Evolutionary conservation across 2,797 vertebrate genomes (phyloP).

Genomic region (Chrysolophus pictus): DNA sequence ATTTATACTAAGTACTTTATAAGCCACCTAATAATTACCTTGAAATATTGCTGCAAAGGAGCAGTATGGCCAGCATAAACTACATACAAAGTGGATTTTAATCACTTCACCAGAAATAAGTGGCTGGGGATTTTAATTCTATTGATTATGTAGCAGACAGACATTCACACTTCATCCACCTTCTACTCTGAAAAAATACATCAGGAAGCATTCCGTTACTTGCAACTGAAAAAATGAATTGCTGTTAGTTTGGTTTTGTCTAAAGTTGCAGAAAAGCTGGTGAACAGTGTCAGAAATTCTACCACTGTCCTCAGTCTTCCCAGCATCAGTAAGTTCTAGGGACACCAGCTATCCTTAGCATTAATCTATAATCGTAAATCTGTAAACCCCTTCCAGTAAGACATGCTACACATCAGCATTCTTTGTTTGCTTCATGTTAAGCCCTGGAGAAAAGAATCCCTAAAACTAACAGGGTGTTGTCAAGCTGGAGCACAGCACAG

Average conservation of each 20-base stretch:
- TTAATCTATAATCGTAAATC: not conserved
- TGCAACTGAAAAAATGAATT: not conserved
- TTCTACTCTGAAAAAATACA: not conserved
- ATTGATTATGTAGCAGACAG: conserved; percentile 34
- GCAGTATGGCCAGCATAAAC: not conserved
- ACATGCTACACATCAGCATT: not conserved
- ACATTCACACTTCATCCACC: conserved; percentile 24
- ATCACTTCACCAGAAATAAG: conserved; percentile 55
- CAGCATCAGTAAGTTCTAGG: not conserved
- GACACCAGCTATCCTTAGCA: not conserved
- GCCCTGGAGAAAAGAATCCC: not conserved
- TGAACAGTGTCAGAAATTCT: not conserved
- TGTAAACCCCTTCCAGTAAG: not conserved
- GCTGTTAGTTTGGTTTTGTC: not conserved
- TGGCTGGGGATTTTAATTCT: conserved; percentile 46
- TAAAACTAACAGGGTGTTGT: not conserved
- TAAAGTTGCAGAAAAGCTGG: not conserved
- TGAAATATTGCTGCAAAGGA: conserved; percentile 27
- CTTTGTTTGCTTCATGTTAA: not conserved
- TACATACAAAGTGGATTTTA: conserved; percentile 41
- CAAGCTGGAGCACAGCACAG: not conserved
- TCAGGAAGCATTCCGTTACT: conserved; percentile 5
- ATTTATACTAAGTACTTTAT: conserved; percentile 46
- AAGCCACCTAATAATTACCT: conserved; percentile 51
- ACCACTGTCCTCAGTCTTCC: not conserved